Percentiles rank a stretch among this genome's conserved stretches.
Evolutionary conservation across 1,140 invertebrate species (phyloP).

Genomic region (Drosophila murphyi): DNA sequence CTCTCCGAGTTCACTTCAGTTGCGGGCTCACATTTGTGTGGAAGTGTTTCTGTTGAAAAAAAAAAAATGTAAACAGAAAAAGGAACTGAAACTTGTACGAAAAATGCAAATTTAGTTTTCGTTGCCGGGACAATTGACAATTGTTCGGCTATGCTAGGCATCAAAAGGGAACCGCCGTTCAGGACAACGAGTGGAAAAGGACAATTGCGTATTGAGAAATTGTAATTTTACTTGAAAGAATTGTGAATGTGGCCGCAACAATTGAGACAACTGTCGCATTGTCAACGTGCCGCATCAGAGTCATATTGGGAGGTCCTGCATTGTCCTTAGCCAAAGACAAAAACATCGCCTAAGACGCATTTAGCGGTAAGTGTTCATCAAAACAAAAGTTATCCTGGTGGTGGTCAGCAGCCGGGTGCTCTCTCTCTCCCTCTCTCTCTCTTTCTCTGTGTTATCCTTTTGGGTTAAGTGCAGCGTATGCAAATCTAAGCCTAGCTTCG

Average conservation of each 20-base stretch:
- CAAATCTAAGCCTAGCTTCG: constrained; percentile 39
- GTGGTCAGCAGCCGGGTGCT: constrained; percentile 5
- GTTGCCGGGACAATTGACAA: constrained; percentile 62
- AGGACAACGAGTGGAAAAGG: constrained; percentile 52
- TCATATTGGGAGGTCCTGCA: constrained; percentile 78
- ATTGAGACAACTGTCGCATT: constrained; percentile 67
- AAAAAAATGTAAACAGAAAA: constrained; percentile 26
- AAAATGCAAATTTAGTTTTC: constrained; percentile 57
- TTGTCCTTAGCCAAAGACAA: constrained; percentile 44
- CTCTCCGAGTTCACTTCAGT: neutral
- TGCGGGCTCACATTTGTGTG: constrained; percentile 28
- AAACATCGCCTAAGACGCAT: constrained; percentile 47
- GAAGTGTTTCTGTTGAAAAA: constrained; percentile 55
- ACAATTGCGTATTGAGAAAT: constrained; percentile 81
- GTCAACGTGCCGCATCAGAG: constrained; percentile 55
- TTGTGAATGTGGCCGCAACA: constrained; percentile 46
- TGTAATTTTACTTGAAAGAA: constrained; percentile 75
- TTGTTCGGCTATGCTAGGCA: constrained; percentile 58
- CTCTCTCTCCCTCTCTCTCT: neutral
- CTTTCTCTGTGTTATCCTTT: constrained; percentile 4
- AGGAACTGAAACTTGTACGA: constrained; percentile 64
- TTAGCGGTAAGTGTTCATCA: constrained; percentile 70
- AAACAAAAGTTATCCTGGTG: constrained; percentile 48
- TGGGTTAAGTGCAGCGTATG: constrained; percentile 53
- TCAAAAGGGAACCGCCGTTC: constrained; percentile 63